Evolutionary conservation across 2,113 vertebrate genomes (phyloP).

Genomic region (Erythrolamprus reginae): DNA sequence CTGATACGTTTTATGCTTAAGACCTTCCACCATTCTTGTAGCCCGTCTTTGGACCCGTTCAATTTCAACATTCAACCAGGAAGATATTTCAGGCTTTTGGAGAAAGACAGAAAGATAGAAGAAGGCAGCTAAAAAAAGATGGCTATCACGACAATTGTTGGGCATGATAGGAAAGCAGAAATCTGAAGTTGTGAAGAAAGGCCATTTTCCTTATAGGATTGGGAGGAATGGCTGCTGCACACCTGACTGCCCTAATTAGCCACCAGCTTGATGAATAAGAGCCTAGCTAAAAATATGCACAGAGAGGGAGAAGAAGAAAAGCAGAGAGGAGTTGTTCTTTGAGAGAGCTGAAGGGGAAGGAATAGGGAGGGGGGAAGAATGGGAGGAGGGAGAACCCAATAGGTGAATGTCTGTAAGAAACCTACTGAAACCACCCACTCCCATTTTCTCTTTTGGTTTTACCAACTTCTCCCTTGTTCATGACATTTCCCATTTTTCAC

Average conservation of each 20-base stretch:
- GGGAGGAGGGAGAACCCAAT: not conserved
- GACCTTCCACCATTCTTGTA: too few species aligned
- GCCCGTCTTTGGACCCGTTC: too few species aligned
- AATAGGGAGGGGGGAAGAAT: not conserved
- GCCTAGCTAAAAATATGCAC: conserved; percentile 17
- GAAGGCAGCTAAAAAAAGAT: not conserved
- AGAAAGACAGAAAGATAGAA: not conserved
- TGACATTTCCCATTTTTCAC: not conserved
- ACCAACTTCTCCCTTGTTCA: not conserved
- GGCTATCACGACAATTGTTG: not conserved
- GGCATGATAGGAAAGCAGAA: too few species aligned
- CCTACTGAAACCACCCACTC: not conserved
- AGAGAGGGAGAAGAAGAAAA: not conserved
- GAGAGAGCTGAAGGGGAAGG: not conserved
- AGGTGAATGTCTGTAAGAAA: not conserved
- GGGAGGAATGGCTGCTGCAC: not conserved
- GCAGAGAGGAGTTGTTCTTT: not conserved
- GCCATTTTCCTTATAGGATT: not conserved
- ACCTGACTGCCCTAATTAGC: conserved; percentile 19
- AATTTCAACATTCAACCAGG: not conserved
- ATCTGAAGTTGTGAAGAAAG: not conserved
- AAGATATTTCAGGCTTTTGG: not conserved
- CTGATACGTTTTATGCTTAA: too few species aligned
- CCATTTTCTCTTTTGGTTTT: not conserved
- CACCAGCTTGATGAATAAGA: conserved; percentile 5